Percentiles rank a stretch among this genome's conserved stretches.
phyloP scores from a whole-genome alignment of 92 coral and sea anemone species.

The Epizoanthus scotinus region DNA sequence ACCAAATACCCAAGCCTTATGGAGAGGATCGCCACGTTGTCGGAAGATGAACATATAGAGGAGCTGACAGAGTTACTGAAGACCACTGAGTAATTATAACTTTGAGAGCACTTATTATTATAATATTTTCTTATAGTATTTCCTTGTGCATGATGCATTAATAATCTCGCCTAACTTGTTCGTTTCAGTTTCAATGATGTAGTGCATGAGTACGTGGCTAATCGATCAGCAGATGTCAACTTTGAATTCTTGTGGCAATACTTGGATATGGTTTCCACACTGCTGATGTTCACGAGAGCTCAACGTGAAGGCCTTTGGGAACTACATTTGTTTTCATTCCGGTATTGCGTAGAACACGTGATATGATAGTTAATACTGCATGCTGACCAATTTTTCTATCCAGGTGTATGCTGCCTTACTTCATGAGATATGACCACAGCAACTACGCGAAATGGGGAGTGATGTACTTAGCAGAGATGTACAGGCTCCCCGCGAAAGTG shows the following conservation, averaged over 20 bases:
- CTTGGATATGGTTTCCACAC: constrained; percentile 60
- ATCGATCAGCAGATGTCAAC: constrained; percentile 50
- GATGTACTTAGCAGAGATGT: constrained; percentile 56
- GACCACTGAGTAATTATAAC: no score
- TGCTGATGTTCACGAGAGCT: constrained; percentile 58
- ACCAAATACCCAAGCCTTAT: not conserved
- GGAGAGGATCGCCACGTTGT: constrained; percentile 1
- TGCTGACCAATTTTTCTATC: no score
- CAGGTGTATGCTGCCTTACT: constrained; percentile 62
- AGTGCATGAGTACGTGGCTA: no score
- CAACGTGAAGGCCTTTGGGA: constrained; percentile 60
- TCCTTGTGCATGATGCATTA: no score
- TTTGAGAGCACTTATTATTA: no score
- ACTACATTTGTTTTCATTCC: constrained; percentile 53
- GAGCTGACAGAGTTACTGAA: constrained; percentile 2
- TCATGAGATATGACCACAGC: constrained; percentile 49
- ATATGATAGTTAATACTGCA: no score
- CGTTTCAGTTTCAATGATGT: no score
- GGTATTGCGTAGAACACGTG: no score
- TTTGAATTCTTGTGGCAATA: constrained; percentile 65
- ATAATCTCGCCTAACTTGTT: no score
- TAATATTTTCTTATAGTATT: no score
- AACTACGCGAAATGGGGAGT: constrained; percentile 68
- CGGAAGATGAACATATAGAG: not conserved
- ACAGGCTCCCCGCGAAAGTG: constrained; percentile 51